Evolutionary conservation across 2,888 invertebrate species (phyloP), one percentile per base, ranked within the genome.

Genomic region (Diabrotica balteata): DNA sequence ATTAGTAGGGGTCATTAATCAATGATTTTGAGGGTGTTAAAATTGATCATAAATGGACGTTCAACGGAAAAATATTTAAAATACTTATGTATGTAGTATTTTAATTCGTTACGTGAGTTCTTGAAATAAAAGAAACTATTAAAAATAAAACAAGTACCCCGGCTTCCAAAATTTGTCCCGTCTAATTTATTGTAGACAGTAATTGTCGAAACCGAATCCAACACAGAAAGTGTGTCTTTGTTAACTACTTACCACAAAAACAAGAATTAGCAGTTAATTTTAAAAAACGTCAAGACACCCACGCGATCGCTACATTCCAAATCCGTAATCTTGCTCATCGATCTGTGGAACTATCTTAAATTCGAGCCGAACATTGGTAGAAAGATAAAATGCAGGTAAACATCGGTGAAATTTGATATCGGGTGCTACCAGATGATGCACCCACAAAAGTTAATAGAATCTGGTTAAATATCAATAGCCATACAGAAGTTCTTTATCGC

Each of bases 361-460:
- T 54, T 47, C 10, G 10, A 47, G 47, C 10, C 10, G 47, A 47
- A 47, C 47, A 47, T 47, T 6, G 10, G 47, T 8, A 9, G 10
- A 47, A 57, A 57, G 11, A 55, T 49, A 55, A 63, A 63, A 63
- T 46, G 49, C 63, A 63, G 63, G 63, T 63, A 63, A 55, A 63
- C 50, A 63, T 63, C 53, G 8, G 59, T 64, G 59, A 64, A 64
- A 59, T 59, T 64, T 47, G 58, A 64, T 64, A 59, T 43, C n/a
- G 8, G 17, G 22, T 58, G 64, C 59, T 64, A 64, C 59, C 22
- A 64, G 51, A 60, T 59, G 59, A 54, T 59, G 55, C 8, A 59
- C 46, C 63, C 60, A 76, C 75, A 57, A 57, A 17, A 57, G 55
- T 57, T 57, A 57, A 57, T 57, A 45, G 17, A 45, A 57, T 45